Conservation (phyloP, 1,140 invertebrate genomes). For the Drosophila pseudoananassae region DNA sequence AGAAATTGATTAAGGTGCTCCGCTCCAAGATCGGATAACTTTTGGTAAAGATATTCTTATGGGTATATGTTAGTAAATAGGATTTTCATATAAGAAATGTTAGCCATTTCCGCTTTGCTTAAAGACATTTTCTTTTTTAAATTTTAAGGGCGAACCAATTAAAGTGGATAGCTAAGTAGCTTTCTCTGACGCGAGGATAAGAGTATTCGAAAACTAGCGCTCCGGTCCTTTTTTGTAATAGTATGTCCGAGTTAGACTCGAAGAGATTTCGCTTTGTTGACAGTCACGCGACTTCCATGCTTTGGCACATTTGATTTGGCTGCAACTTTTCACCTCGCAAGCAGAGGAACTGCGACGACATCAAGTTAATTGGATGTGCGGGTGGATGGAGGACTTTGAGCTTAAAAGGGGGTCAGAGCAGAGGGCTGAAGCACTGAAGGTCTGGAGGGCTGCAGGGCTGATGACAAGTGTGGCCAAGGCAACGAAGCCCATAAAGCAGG, state of each 20-base stretch:
- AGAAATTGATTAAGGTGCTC: too few relatives aligned
- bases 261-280: conserved; percentile 47
- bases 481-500: conserved; percentile 20
- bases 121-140: too few relatives aligned
- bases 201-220: conserved; percentile 17
- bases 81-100: too few relatives aligned
- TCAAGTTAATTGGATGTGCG: conserved; percentile 70
- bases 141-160: too few relatives aligned
- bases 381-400: not conserved
- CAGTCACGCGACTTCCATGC: conserved; percentile 68
- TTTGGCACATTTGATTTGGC: conserved; percentile 76
- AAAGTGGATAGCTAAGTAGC: not conserved
- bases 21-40: too few relatives aligned
- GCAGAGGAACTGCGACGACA: conserved; percentile 42
- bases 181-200: not conserved
- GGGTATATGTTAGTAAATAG: too few relatives aligned
- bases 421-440: not conserved
- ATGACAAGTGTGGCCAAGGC: conserved; percentile 46
- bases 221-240: conserved; percentile 8
- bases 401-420: not conserved
- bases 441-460: conserved; percentile 5
- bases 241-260: conserved; percentile 9
- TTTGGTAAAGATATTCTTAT: too few relatives aligned
- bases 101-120: too few relatives aligned
- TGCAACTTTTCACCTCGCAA: conserved; percentile 71